A percentile compares a stretch with the other conserved stretches of the same genome.
These are phyloP conservation scores for Morpho helenor DNA, from an alignment of 2,888 invertebrate species.

Conservation along the genomic window DNA sequence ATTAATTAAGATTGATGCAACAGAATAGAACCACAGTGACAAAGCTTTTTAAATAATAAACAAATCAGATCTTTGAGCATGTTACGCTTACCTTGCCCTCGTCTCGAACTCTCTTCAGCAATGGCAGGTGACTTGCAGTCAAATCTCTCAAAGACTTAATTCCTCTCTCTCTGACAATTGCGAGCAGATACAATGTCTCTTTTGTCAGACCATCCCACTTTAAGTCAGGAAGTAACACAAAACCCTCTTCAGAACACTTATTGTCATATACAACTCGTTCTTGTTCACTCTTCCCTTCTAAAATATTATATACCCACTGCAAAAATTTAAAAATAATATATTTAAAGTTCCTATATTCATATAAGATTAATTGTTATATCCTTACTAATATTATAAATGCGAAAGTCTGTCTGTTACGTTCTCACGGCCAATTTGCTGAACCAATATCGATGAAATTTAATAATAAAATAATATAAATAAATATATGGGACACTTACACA, in stretches of 20 bases:
- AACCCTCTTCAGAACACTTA: slow-evolving; percentile 86
- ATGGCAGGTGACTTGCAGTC: slow-evolving; percentile 85
- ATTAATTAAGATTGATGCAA: too few relatives aligned
- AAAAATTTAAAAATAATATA: slow-evolving; percentile 10
- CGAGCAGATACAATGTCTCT: slow-evolving; percentile 91
- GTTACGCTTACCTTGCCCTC: slow-evolving; percentile 81
- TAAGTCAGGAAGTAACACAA: slow-evolving; percentile 94
- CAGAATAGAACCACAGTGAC: too few relatives aligned
- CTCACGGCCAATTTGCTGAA: too few relatives aligned
- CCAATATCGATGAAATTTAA: too few relatives aligned
- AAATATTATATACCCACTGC: slow-evolving; percentile 98
- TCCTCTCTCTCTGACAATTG: slow-evolving; percentile 85
- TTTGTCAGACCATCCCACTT: slow-evolving; percentile 94
- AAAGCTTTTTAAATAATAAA: too few relatives aligned
- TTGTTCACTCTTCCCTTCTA: slow-evolving; percentile 93
- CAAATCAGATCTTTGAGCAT: too few relatives aligned
- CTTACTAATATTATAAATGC: too few relatives aligned
- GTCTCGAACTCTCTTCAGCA: slow-evolving; percentile 89
- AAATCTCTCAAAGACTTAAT: slow-evolving; percentile 93
- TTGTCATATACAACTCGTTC: slow-evolving; percentile 89
- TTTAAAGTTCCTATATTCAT: not conserved
- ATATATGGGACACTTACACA: too few relatives aligned
- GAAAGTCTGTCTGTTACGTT: too few relatives aligned
- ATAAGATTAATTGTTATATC: too few relatives aligned
- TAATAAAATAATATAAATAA: too few relatives aligned